Evolutionary conservation across 2,888 invertebrate genomes (phyloP), one percentile per base, ranked within the genome.

Genomic region (Bombyx huttoni): DNA sequence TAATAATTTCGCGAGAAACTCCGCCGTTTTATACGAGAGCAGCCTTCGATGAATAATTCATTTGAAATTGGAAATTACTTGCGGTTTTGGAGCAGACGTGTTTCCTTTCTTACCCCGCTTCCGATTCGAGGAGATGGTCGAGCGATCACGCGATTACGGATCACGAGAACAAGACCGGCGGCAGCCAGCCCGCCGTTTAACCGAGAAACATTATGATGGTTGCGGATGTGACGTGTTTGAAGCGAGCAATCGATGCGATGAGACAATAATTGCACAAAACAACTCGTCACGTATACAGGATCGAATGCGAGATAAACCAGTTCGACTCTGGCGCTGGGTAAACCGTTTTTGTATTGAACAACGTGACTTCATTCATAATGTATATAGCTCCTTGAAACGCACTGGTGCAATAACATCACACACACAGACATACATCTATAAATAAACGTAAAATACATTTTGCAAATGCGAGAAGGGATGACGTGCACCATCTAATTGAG

Each of bases 351-450:
- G 77, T 77, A 75, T 80, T 63, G 70, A 81, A 75, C 78, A 76
- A 75, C 75, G 70, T 73, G 72, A 75, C 85, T 86, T 83, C 87
- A 87, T 87, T 87, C 87, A 87, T 85, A 85, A 83, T 87, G 81
- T 81, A 86, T 82, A 77, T 70, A 74, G 72, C 67, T 73, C 70
- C 71, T 76, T 78, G 75, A 70, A 78, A 76, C 72, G 62, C 68
- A 70, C 68, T 60, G 70, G 59, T 67, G 71, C 72, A 64, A 8
- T 40, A 40, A 40, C 7, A 40, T 24, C 73, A 72, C 65, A 53
- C 54, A 66, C 68, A 71, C 60, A 67, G 62, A 58, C 60, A 69
- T 51, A 52, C 48, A 51, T 63, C 67, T 73, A 75, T 70, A 73
- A 74, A 78, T 78, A 78, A 67, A 71, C 67, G 71, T 73, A 70